phyloP scores from a whole-genome alignment of 2,888 invertebrate genomes.

The Druceiella hillmani region DNA sequence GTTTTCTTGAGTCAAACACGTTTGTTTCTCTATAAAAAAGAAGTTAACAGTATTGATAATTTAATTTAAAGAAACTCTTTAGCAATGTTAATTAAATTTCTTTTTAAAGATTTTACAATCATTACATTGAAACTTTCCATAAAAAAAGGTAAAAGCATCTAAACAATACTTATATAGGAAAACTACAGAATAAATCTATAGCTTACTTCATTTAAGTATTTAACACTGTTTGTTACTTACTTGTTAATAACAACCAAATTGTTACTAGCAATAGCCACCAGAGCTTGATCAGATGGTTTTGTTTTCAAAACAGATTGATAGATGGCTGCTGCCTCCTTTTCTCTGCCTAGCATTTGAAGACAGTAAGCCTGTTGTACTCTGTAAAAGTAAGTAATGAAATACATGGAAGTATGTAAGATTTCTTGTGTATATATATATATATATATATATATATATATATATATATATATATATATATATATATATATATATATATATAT shows the following conservation, averaged over 20 bases:
- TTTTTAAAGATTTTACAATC: neutral
- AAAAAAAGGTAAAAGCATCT: too few relatives aligned
- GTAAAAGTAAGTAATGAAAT: constrained; percentile 26
- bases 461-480: too few relatives aligned
- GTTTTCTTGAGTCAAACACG: constrained; percentile 95
- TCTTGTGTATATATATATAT: too few relatives aligned
- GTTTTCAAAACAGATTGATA: constrained; percentile 82
- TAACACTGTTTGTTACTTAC: constrained; percentile 26
- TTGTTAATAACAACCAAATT: constrained; percentile 88
- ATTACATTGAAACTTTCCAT: neutral
- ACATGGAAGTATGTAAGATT: too few relatives aligned
- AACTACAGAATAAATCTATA: too few relatives aligned
- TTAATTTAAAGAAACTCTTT: neutral
- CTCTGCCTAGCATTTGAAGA: constrained; percentile 77
- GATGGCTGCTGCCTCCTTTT: constrained; percentile 78
- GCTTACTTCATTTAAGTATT: neutral
- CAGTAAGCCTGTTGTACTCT: constrained; percentile 88
- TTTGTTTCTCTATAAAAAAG: constrained; percentile 68
- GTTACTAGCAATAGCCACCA: constrained; percentile 90
- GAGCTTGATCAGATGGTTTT: constrained; percentile 83
- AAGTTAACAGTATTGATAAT: too few relatives aligned
- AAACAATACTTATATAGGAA: neutral
- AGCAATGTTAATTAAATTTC: neutral
- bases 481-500: too few relatives aligned
- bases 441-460: too few relatives aligned